These are phyloP conservation scores for Wiebesia pumilae DNA, from an alignment of 1,140 invertebrate genomes.

Conservation along the genomic window DNA sequence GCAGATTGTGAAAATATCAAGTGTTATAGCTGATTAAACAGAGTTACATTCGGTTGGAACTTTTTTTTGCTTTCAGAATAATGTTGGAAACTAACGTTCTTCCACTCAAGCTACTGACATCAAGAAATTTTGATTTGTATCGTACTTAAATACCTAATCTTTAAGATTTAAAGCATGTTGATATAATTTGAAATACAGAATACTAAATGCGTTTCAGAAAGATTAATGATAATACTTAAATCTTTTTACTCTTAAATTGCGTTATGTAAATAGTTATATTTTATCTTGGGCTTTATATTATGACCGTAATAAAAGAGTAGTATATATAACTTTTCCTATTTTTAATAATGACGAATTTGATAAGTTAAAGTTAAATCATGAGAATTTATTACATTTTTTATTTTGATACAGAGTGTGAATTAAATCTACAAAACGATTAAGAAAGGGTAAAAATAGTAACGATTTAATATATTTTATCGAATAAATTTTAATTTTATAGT, in stretches of 20 bases:
- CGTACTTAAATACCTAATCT: not conserved
- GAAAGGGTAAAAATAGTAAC: too few species aligned
- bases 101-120: not conserved
- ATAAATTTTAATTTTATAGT: too few species aligned
- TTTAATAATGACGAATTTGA: not conserved
- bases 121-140: not conserved
- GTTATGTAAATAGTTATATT: not conserved
- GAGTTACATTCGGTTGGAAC: not conserved
- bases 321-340: not conserved
- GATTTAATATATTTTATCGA: too few species aligned
- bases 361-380: not conserved
- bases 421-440: too few species aligned
- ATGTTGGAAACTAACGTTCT: not conserved
- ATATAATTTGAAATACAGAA: not conserved
- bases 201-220: not conserved
- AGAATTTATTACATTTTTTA: too few species aligned
- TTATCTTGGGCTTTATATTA: not conserved
- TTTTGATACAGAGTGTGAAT: too few species aligned
- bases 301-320: not conserved
- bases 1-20: not conserved
- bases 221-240: not conserved
- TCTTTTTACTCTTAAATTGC: not conserved
- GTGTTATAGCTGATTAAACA: slow-evolving; percentile 3
- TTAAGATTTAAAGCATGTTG: too few species aligned
- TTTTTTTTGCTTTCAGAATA: not conserved